Conservation (phyloP, 2,113 vertebrate species). For the Suricata suricatta region DNA sequence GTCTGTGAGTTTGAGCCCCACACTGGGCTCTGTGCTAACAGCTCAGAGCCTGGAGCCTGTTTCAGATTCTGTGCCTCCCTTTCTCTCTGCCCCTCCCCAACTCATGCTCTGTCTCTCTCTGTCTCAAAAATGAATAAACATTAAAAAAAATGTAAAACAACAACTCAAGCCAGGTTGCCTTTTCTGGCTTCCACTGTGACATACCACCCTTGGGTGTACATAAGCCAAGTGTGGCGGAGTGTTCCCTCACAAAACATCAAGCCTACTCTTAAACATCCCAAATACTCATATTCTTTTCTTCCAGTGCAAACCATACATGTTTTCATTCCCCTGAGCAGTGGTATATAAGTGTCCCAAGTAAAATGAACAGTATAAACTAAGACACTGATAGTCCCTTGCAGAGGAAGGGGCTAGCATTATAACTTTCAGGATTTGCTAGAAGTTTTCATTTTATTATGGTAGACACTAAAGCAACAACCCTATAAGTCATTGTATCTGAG, state of each 20-base stretch:
- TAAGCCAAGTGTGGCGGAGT: not conserved
- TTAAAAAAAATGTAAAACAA: not conserved
- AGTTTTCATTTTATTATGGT: not conserved
- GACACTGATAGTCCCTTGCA: not conserved
- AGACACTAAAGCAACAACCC: not conserved
- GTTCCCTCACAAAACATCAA: not conserved
- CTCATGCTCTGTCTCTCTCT: too few species aligned
- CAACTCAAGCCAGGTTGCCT: not conserved
- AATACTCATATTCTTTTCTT: not conserved
- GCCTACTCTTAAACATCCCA: not conserved
- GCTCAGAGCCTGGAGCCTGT: too few species aligned
- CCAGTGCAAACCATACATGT: not conserved
- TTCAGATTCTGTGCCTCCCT: too few species aligned
- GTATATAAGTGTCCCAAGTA: not conserved
- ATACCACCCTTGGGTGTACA: not conserved
- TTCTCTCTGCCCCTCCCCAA: too few species aligned
- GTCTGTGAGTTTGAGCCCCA: too few species aligned
- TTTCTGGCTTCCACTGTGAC: not conserved
- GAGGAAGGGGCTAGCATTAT: not conserved
- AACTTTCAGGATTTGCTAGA: not conserved
- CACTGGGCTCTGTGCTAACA: too few species aligned
- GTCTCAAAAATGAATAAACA: too few species aligned
- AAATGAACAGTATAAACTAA: not conserved
- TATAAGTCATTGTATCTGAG: not conserved
- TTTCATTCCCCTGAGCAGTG: not conserved